Evolutionary conservation across 2,113 vertebrate genomes (phyloP).

Genomic region (Tupaia chinensis): DNA sequence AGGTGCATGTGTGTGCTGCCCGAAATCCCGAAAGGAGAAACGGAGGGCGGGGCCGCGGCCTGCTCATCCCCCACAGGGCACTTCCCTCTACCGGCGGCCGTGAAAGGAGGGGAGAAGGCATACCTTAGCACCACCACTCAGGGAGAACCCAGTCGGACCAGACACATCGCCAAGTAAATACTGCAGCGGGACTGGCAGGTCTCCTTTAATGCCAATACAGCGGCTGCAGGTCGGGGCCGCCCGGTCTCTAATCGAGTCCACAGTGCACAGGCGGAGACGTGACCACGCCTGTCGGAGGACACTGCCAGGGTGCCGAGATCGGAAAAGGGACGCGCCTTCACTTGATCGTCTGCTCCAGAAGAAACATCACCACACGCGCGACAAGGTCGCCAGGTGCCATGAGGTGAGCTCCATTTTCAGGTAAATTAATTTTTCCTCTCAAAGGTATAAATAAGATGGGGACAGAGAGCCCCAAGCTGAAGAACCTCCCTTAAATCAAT

Average conservation of each 20-base stretch:
- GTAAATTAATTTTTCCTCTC: not conserved
- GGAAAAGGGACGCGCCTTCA: not conserved
- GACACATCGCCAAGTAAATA: not conserved
- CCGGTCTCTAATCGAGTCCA: not conserved
- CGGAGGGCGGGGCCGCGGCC: no score
- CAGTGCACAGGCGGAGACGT: fast-evolving
- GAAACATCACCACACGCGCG: not conserved
- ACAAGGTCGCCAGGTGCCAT: not conserved
- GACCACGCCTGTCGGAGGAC: no score
- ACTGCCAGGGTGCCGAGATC: no score
- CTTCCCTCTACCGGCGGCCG: no score
- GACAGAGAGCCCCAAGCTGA: not conserved
- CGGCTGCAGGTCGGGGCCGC: not conserved
- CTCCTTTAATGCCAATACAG: not conserved
- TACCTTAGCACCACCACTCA: not conserved
- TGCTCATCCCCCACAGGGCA: no score
- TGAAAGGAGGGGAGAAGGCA: not conserved
- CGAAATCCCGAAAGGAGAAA: not conserved
- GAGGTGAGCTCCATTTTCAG: not conserved
- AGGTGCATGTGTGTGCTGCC: not conserved
- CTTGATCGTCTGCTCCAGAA: not conserved
- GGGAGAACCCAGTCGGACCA: not conserved
- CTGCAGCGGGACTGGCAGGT: not conserved
- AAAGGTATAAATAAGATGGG: not conserved
- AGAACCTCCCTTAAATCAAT: not conserved